Evolutionary conservation across 2,113 vertebrate genomes (phyloP), one percentile per base, ranked within the genome.

Genomic region (Syngnathus floridae): DNA sequence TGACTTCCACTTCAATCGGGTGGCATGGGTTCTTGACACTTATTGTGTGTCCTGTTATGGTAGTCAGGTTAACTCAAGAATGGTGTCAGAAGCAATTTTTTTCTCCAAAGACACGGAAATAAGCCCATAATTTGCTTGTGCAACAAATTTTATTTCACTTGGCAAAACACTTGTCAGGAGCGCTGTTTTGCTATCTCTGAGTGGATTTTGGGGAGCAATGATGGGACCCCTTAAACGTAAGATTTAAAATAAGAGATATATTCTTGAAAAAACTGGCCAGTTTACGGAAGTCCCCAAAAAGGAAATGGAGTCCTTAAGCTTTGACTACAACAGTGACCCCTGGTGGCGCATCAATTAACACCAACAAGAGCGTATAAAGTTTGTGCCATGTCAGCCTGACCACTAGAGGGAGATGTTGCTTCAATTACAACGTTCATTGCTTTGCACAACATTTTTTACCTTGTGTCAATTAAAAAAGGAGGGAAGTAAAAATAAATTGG

Each of bases 341-440:
- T 61, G 21, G 59, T 61, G 59, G 59, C 3, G 43, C 5, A 7
- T 26, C 11, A 3, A 11, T 14, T 1, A 22, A 43, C 21, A 16
- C 8, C 56, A 57, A 12, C 13, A 16, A 51, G n/a, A 5, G 9
- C 13, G 16, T 56, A 3, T 17, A 6, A 56, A 7, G 7, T 21
- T 3, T 26, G 41, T 22, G 17, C 45, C 43, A 36, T 26, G 13
- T 10, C 7, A 36, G 2, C 9, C 16, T 57, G 38, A 4, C 70
- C 81, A 80, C 84, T 74, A 1, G 81, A 48, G 66, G 76, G 71
- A 76, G 75, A 59, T 66, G 59, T 81, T 64, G 62, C 56, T 66
- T 57, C 19, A 52, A 10, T 63, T 10, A 56, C 57, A 22, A 40
- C 13, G 19, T 63, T 40, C 1, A 41, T 10, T 21, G 7, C 17